phyloP scores from a whole-genome alignment of 2,113 vertebrate species.

The Smithornis capensis region DNA sequence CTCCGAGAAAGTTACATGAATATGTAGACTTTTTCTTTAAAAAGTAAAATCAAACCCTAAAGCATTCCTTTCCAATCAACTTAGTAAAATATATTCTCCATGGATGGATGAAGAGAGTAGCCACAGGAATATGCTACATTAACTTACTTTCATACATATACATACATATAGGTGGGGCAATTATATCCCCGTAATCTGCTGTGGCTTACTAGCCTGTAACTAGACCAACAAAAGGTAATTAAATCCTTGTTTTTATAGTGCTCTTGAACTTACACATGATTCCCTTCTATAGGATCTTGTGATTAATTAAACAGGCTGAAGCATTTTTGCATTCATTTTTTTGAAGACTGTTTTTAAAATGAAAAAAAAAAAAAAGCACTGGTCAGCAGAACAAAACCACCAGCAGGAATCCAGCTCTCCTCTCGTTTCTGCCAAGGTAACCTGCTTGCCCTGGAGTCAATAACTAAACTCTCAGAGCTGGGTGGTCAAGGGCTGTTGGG shows the following conservation, averaged over 20 bases:
- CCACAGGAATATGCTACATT: constrained; percentile 11
- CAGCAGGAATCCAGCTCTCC: neutral
- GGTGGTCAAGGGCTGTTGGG: neutral
- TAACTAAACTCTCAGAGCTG: neutral
- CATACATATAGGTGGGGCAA: neutral
- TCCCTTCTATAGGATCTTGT: constrained; percentile 49
- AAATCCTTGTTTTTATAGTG: constrained; percentile 60
- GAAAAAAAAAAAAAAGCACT: fast-evolving
- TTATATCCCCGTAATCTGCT: constrained; percentile 58
- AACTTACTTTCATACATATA: neutral
- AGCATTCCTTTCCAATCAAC: constrained; percentile 55
- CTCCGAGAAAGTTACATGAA: constrained; percentile 59
- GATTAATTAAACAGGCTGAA: constrained; percentile 46
- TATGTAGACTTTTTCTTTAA: constrained; percentile 7
- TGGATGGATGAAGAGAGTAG: constrained; percentile 43
- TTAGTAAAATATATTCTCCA: constrained; percentile 47
- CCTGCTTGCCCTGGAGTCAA: neutral
- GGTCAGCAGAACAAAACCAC: neutral
- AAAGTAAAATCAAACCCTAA: constrained; percentile 54
- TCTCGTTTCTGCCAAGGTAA: neutral
- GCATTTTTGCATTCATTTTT: constrained; percentile 29
- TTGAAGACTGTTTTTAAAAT: neutral
- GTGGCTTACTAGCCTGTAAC: constrained; percentile 53
- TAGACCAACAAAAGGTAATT: constrained; percentile 55
- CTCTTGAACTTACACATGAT: constrained; percentile 48